A percentile compares a stretch with the other conserved stretches of the same genome.
These are phyloP conservation scores for Halesus radiatus DNA, from an alignment of 1,140 invertebrate species.

Conservation along the genomic window DNA sequence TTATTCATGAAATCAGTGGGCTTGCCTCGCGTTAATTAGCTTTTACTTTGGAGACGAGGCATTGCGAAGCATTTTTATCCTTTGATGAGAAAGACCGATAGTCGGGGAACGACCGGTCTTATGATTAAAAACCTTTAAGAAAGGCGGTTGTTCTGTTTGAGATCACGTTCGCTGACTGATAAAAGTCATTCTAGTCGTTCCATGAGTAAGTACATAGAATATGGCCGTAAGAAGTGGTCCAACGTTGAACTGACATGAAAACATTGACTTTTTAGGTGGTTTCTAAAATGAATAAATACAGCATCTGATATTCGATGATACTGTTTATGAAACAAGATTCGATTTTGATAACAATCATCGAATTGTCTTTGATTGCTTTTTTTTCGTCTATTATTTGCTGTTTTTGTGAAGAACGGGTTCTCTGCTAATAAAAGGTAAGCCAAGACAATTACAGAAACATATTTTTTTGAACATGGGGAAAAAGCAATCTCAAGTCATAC, in stretches of 20 bases:
- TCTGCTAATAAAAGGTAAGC: no score
- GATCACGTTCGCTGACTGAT: constrained; percentile 8
- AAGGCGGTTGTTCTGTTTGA: constrained; percentile 25
- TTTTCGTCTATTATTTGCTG: no score
- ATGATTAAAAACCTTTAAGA: constrained; percentile 26
- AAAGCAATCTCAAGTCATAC: no score
- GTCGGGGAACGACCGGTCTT: constrained; percentile 20
- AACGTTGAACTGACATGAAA: neutral
- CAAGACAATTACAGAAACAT: no score
- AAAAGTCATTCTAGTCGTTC: constrained; percentile 13
- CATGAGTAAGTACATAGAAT: neutral
- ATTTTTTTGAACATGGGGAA: no score
- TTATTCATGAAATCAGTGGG: constrained; percentile 25
- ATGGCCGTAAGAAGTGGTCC: neutral
- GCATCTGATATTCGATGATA: no score
- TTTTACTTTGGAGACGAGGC: constrained; percentile 8
- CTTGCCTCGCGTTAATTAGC: constrained; percentile 25
- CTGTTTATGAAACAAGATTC: no score
- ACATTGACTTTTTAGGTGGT: no score
- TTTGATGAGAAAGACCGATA: neutral
- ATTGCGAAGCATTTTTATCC: neutral
- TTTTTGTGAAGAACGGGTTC: no score
- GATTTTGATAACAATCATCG: no score
- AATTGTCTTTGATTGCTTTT: no score
- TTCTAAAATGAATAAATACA: no score